phyloP scores from a whole-genome alignment of 2,113 vertebrate species.

The Tetraodon nigroviridis region DNA sequence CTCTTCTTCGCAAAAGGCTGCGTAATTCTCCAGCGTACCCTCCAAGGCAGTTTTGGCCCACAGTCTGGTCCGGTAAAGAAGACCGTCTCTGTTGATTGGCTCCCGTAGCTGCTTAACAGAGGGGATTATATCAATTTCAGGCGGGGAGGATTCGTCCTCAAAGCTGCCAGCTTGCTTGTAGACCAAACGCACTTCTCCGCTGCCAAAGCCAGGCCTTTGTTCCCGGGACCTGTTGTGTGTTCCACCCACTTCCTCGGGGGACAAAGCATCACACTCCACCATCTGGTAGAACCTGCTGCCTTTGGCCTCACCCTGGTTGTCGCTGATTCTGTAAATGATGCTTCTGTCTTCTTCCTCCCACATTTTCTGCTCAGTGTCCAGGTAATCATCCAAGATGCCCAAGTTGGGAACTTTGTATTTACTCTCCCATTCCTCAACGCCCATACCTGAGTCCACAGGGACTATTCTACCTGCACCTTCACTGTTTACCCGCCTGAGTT shows the following conservation, averaged over 20 bases:
- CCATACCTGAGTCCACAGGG: slow-evolving; percentile 81
- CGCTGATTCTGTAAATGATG: slow-evolving; percentile 67
- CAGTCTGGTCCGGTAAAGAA: slow-evolving; percentile 83
- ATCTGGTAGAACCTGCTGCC: slow-evolving; percentile 67
- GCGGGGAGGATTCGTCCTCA: slow-evolving; percentile 68
- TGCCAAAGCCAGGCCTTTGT: slow-evolving; percentile 56
- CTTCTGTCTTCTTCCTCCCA: slow-evolving; percentile 77
- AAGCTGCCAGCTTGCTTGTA: slow-evolving; percentile 67
- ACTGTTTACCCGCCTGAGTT: slow-evolving; percentile 70
- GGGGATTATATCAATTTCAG: slow-evolving; percentile 73
- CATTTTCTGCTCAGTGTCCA: slow-evolving; percentile 78
- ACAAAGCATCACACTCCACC: slow-evolving; percentile 62
- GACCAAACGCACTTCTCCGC: slow-evolving; percentile 61
- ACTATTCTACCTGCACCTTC: slow-evolving; percentile 80
- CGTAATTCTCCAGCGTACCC: slow-evolving; percentile 67
- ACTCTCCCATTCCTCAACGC: slow-evolving; percentile 81
- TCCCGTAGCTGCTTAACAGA: slow-evolving; percentile 53
- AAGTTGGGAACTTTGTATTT: slow-evolving; percentile 79
- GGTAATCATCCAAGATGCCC: slow-evolving; percentile 79
- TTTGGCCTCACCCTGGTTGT: slow-evolving; percentile 58
- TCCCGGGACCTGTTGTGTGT: slow-evolving; percentile 65
- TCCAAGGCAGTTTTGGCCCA: slow-evolving; percentile 69
- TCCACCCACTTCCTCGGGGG: slow-evolving; percentile 70
- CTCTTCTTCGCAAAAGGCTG: slow-evolving; percentile 62
- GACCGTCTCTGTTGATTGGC: slow-evolving; percentile 69